These are phyloP conservation scores for Meriones unguiculatus DNA, from an alignment of 2,113 vertebrate genomes.

Conservation along the genomic window DNA sequence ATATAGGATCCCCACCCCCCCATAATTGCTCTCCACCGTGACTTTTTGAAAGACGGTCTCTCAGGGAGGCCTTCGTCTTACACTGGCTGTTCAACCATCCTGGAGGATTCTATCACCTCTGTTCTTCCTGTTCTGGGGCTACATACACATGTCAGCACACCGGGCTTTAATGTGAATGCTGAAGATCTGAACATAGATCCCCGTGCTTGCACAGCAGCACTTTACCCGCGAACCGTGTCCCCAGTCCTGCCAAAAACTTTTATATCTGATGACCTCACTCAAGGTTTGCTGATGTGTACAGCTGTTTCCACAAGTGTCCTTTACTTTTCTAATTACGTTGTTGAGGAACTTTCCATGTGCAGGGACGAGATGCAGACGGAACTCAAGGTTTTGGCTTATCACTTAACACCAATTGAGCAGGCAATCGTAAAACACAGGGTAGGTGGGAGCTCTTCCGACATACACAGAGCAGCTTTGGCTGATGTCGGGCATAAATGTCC, in stretches of 20 bases:
- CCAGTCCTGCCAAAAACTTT: background rate
- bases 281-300: background rate
- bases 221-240: background rate
- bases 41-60: background rate
- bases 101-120: background rate
- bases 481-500: background rate
- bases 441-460: rapidly evolving
- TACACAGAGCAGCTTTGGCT: too few relatives aligned
- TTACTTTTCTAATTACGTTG: background rate
- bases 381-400: background rate
- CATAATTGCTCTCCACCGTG: background rate
- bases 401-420: background rate
- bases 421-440: background rate
- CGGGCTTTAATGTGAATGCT: background rate
- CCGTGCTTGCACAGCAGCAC: background rate
- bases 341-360: background rate
- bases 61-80: background rate
- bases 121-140: background rate
- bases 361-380: background rate
- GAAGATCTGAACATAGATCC: background rate
- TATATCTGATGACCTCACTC: background rate
- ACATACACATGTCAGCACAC: background rate
- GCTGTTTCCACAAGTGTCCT: background rate
- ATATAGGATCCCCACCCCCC: background rate
- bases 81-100: background rate